Evolutionary conservation across 2,797 vertebrate genomes (phyloP), one percentile per base, ranked within the genome.

Genomic region (Pantherophis vulpinus): DNA sequence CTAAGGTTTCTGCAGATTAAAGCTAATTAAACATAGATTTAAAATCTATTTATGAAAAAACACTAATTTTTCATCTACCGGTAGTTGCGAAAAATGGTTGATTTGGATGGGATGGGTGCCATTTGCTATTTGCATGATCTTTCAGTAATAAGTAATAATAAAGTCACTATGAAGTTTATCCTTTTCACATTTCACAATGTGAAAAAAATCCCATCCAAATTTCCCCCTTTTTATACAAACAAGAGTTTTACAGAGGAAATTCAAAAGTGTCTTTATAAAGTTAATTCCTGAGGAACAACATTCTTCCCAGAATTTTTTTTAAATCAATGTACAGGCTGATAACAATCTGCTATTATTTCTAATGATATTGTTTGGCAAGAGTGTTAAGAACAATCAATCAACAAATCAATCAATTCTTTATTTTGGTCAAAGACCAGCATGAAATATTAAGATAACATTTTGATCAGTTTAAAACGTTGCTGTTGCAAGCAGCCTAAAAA

Each of bases 81-180:
- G 47, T 51, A 79, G 66, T 0, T 0, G n/a, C 18, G 90, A 20
- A 32, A 60, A 93, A 87, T 3, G 10, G 27, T 87, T 74, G 20
- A 83, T 47, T 83, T 83, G 37, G 74, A 23, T 11, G 37, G 10
- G 37, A 83, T 83, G 20, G 10, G 42, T 47, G 10, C 20, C 37
- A 47, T 83, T 47, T 47, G 20, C 23, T 42, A 54, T 88, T 92
- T 61, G 58, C 16, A 83, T 61, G 51, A 70, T 89, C 56, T 1
- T 56, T 86, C 10, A 14, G 60, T 4, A 5, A 0, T 12, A 6
- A 1, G 74, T 2, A 2, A 60, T 9, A 0, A 13, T 90, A 47
- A 91, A 32, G 12, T 25, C 1, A 59, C 12, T 29, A 55, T 55
- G 16, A 79, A 51, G 23, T 54, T 54, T 54, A 9, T 10, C 51